Conservation (phyloP, 1,140 invertebrate genomes). For the Goniozus legneri region DNA sequence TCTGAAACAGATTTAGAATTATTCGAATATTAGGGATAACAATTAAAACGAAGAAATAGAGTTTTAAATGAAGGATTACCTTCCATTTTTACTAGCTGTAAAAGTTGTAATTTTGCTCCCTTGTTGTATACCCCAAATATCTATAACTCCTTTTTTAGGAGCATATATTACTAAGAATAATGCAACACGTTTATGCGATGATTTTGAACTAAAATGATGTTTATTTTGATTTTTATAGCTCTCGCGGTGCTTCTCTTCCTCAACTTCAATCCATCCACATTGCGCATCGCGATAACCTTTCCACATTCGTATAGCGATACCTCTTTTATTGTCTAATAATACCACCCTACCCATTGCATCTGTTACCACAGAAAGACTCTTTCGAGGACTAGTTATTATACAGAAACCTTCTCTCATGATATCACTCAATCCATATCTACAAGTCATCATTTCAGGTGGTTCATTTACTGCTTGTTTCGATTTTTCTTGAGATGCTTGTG, state of each 20-base stretch:
- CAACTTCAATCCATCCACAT: constrained; percentile 82
- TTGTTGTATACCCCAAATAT: constrained; percentile 83
- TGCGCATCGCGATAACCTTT: constrained; percentile 94
- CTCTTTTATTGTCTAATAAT: constrained; percentile 76
- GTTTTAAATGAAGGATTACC: constrained; percentile 48
- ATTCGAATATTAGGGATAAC: background rate
- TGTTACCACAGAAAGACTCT: constrained; percentile 73
- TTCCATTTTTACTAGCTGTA: constrained; percentile 77
- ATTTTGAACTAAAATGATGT: constrained; percentile 38
- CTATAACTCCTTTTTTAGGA: constrained; percentile 76
- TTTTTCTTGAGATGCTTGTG: constrained; percentile 34
- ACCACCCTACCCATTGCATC: constrained; percentile 85
- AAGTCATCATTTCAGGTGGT: constrained; percentile 64
- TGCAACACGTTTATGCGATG: constrained; percentile 50
- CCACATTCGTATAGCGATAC: constrained; percentile 81
- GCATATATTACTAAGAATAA: constrained; percentile 84
- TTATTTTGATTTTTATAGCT: constrained; percentile 46
- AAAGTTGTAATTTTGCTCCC: constrained; percentile 88
- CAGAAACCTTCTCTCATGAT: constrained; percentile 67
- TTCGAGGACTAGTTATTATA: constrained; percentile 75
- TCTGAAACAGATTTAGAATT: constrained; percentile 37
- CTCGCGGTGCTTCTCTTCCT: constrained; percentile 58
- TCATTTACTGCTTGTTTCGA: constrained; percentile 48
- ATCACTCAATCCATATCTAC: constrained; percentile 83
- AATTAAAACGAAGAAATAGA: background rate